Evolutionary conservation across 1,140 invertebrate genomes (phyloP), one percentile per base, ranked within the genome.

Genomic region (Dermatophagoides farinae): DNA sequence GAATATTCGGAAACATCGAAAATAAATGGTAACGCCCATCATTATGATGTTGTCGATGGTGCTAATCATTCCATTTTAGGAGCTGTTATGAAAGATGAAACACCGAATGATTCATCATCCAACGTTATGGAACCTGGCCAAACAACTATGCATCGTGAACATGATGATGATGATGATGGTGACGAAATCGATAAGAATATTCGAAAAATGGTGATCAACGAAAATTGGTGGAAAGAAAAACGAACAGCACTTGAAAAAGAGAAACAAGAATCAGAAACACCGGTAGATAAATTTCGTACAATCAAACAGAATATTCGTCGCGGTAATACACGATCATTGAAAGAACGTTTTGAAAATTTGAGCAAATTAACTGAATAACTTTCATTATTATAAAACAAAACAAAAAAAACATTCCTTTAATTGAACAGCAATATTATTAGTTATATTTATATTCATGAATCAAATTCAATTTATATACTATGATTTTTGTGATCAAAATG

Each of bases 271-370:
- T 14, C 14, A 2, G 12, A 52, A 22, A 12, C 5, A 14, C 53
- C 53, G 23, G 53, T 44, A 31, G 53, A 55, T 25, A 55, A 55
- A 55, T 55, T 55, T 25, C 38, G 41, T 12, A 55, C 53, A 11
- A 55, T 55, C 25, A 55, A 55, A 25, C 53, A 55, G 14, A 55
- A 55, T 25, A 55, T 55, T 40, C 25, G 38, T 12, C 14, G 22
- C 2, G 53, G 53, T 41, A 55, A 55, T 23, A 55, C 53, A 18
- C 16, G 53, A 40, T 55, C 53, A 37, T 44, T 55, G 53, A 18
- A 25, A 23, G 53, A 14, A 11, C 53, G 53, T 11, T 55, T 55
- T 14, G 53, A 55, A 40, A 55, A 38, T 25, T 4, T 55, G 53
- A 23, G 14, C 14, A 38, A 50, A 50, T 20, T 20, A 20, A 50